Percentiles rank a stretch among this genome's conserved stretches.
These are phyloP conservation scores for Papilio demoleus DNA, from an alignment of 2,888 invertebrate genomes.

Conservation along the genomic window DNA sequence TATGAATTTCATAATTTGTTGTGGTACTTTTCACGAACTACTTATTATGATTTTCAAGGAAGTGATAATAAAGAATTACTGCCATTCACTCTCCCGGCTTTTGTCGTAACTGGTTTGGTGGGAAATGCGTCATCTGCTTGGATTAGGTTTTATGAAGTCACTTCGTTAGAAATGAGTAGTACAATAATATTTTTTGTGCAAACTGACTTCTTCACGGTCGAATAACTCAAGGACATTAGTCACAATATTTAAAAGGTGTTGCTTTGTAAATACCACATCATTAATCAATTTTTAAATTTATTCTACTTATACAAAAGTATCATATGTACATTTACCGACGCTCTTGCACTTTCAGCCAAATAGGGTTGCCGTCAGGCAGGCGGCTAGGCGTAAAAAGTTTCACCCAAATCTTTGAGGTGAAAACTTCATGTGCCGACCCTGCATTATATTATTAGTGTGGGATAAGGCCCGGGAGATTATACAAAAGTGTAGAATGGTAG, in stretches of 20 bases:
- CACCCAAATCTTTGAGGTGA: no score
- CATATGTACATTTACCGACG: no score
- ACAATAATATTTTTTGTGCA: slow-evolving; percentile 10
- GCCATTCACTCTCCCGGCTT: background rate
- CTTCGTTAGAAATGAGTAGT: slow-evolving; percentile 12
- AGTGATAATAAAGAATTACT: background rate
- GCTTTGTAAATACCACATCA: background rate
- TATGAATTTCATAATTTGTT: background rate
- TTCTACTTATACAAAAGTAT: no score
- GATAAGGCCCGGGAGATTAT: no score
- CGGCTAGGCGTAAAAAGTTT: no score
- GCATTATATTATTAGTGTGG: no score
- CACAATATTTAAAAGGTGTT: slow-evolving; percentile 11
- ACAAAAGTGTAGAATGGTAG: no score
- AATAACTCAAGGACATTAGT: slow-evolving; percentile 31
- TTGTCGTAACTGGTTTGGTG: background rate
- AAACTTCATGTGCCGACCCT: no score
- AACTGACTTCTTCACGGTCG: slow-evolving; percentile 17
- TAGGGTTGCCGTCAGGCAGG: no score
- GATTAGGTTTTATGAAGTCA: slow-evolving; percentile 24
- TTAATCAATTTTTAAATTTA: background rate
- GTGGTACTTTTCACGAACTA: background rate
- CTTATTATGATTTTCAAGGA: background rate
- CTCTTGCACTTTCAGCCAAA: no score
- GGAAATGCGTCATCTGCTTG: slow-evolving; percentile 20